Evolutionary conservation across 35 echinoderm and acorn worm genomes (phyloP).

Genomic region (Nesometra sesokonis): DNA sequence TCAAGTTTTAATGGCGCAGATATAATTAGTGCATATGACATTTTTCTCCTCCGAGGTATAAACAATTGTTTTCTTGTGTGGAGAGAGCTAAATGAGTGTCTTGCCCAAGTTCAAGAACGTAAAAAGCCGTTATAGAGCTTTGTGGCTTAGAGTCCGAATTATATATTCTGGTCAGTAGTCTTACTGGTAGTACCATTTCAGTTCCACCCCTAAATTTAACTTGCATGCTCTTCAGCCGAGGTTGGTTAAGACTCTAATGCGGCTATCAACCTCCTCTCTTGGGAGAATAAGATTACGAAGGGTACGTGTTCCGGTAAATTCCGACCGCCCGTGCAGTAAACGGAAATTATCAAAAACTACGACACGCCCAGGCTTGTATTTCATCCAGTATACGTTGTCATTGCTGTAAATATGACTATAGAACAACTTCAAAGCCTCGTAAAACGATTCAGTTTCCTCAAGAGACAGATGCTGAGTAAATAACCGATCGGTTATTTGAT

Average conservation of each 20-base stretch:
- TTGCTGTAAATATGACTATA: not conserved
- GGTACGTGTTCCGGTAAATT: conserved; percentile 15
- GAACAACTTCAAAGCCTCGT: not conserved
- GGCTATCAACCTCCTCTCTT: not conserved
- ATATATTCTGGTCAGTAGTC: too few species aligned
- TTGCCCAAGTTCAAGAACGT: too few species aligned
- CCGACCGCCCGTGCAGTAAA: conserved; percentile 8
- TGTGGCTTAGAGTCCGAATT: too few species aligned
- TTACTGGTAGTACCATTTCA: too few species aligned
- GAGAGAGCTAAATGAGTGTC: too few species aligned
- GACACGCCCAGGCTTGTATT: conserved; percentile 9
- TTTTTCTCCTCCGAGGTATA: too few species aligned
- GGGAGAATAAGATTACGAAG: not conserved
- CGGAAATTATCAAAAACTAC: conserved; percentile 30
- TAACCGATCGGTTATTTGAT: not conserved
- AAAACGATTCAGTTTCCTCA: conserved; percentile 14
- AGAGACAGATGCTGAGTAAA: not conserved
- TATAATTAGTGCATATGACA: too few species aligned
- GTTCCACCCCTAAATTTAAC: too few species aligned
- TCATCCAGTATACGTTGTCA: conserved; percentile 10
- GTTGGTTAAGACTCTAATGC: not conserved
- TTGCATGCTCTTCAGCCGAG: not conserved
- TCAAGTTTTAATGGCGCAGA: too few species aligned
- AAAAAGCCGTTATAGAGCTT: too few species aligned
- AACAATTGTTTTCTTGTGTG: too few species aligned